A percentile compares a stretch with the other conserved stretches of the same genome.
phyloP scores from a whole-genome alignment of 1,140 invertebrate species.

The Drosophila aff. region DNA sequence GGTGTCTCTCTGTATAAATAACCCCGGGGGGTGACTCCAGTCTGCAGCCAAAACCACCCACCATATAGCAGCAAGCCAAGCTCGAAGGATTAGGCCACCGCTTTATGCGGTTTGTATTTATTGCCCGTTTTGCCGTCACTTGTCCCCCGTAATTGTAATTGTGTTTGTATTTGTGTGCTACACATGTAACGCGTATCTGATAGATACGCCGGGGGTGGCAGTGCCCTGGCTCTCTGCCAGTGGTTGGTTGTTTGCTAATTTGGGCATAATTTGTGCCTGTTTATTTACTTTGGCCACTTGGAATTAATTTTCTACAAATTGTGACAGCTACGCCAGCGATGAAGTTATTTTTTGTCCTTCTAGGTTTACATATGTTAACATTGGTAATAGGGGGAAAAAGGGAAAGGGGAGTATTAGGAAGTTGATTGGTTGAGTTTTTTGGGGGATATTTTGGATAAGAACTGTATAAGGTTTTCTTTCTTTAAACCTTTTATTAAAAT shows the following conservation, averaged over 20 bases:
- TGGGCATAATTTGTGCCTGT: slow-evolving; percentile 84
- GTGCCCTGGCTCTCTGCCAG: slow-evolving; percentile 44
- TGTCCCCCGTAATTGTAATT: slow-evolving; percentile 66
- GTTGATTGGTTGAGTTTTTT: neutral
- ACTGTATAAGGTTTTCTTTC: no score
- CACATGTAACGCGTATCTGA: slow-evolving; percentile 82
- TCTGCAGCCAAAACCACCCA: slow-evolving; percentile 13
- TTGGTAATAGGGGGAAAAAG: slow-evolving; percentile 16
- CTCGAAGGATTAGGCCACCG: slow-evolving; percentile 69
- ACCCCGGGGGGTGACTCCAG: slow-evolving; percentile 60
- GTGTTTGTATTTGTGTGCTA: slow-evolving; percentile 65
- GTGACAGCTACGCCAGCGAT: slow-evolving; percentile 49
- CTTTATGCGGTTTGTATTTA: slow-evolving; percentile 85
- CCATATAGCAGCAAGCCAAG: neutral
- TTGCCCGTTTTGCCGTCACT: slow-evolving; percentile 64
- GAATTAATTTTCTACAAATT: slow-evolving; percentile 74
- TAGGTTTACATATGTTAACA: slow-evolving; percentile 76
- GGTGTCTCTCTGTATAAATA: slow-evolving; percentile 65
- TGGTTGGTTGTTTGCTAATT: slow-evolving; percentile 82
- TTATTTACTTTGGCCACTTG: slow-evolving; percentile 74
- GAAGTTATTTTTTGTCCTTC: slow-evolving; percentile 38
- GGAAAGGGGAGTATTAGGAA: neutral
- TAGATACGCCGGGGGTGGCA: slow-evolving; percentile 61
- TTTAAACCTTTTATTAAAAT: no score
- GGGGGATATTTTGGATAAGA: neutral